Percentiles rank a stretch among this genome's conserved stretches.
Evolutionary conservation across 1,140 invertebrate species (phyloP).

Genomic region (Sarcophaga bullata): DNA sequence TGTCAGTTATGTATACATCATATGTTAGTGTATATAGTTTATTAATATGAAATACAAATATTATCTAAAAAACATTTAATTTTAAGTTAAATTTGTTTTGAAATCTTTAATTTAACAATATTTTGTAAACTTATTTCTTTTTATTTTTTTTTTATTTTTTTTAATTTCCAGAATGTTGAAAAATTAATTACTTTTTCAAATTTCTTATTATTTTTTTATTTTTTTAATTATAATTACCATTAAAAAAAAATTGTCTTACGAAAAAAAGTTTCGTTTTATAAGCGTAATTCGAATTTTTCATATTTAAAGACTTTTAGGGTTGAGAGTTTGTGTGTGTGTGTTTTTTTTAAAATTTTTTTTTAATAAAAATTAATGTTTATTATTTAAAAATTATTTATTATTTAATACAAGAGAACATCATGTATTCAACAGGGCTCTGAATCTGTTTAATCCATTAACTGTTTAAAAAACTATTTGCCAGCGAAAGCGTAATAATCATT

Average conservation of each 20-base stretch:
- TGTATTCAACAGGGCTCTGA: slow-evolving; percentile 35
- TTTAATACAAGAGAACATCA: neutral
- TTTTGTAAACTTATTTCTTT: too few species aligned
- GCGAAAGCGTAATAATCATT: too few species aligned
- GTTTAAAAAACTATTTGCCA: too few species aligned
- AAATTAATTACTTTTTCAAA: slow-evolving; percentile 6
- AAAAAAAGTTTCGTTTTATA: slow-evolving; percentile 40
- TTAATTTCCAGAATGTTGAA: slow-evolving; percentile 18
- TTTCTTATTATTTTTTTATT: neutral
- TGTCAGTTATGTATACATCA: too few species aligned
- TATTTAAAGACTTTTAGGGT: slow-evolving; percentile 37
- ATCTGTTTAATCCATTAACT: too few species aligned
- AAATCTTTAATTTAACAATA: neutral
- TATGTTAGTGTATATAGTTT: neutral
- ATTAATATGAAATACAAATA: slow-evolving; percentile 50
- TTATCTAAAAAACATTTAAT: slow-evolving; percentile 60
- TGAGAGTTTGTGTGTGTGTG: neutral
- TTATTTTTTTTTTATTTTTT: neutral
- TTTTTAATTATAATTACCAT: neutral
- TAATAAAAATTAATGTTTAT: neutral
- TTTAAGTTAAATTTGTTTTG: slow-evolving; percentile 36
- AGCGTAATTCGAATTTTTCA: slow-evolving; percentile 36
- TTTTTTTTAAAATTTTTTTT: too few species aligned
- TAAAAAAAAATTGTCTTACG: slow-evolving; percentile 31
- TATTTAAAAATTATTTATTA: neutral